phyloP scores from a whole-genome alignment of 2,113 vertebrate genomes.

The Poicephalus gulielmi region DNA sequence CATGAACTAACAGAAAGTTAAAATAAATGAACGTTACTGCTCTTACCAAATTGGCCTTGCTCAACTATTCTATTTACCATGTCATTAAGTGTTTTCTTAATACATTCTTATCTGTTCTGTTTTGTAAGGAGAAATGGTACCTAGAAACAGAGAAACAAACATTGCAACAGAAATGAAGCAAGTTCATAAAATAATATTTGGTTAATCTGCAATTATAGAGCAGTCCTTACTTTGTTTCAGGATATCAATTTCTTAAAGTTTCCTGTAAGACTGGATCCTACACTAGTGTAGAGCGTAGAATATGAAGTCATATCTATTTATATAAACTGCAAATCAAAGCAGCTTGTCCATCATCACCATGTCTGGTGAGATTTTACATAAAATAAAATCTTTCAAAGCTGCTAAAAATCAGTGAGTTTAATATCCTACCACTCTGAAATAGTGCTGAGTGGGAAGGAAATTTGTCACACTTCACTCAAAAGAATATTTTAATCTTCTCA shows the following conservation, averaged over 20 bases:
- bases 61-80: conserved; percentile 46
- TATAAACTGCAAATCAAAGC: neutral
- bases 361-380: neutral
- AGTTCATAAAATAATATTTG: conserved; percentile 32
- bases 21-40: conserved; percentile 36
- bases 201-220: conserved; percentile 12
- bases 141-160: conserved; percentile 59
- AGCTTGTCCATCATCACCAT: neutral
- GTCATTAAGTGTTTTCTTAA: conserved; percentile 42
- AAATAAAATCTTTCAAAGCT: neutral
- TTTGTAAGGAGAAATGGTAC: conserved; percentile 8
- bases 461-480: neutral
- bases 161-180: conserved; percentile 40
- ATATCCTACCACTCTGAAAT: neutral
- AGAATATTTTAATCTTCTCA: neutral
- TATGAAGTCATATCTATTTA: neutral
- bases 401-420: neutral
- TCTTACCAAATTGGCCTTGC: conserved; percentile 43
- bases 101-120: conserved; percentile 14
- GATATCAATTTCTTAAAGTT: neutral
- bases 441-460: neutral
- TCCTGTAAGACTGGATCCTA: neutral
- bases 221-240: conserved; percentile 4
- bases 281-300: neutral
- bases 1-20: conserved; percentile 17